These are phyloP conservation scores for Mesembrinibis cayennensis DNA, from an alignment of 2,113 vertebrate genomes.

Conservation along the genomic window DNA sequence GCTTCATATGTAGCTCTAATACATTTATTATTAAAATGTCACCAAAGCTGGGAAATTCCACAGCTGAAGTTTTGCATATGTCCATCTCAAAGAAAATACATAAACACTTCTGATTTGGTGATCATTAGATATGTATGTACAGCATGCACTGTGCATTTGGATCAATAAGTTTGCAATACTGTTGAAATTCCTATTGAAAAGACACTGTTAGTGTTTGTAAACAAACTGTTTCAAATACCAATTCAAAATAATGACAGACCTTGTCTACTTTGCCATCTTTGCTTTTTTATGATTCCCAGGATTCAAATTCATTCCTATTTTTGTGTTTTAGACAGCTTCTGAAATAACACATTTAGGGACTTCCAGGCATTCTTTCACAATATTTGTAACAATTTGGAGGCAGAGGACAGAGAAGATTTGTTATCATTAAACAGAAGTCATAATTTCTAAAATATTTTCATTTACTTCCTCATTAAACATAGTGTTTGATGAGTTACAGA, in stretches of 20 bases:
- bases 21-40: neutral
- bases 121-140: neutral
- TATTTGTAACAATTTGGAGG: neutral
- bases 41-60: neutral
- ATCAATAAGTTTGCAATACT: neutral
- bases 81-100: neutral
- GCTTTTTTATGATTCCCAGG: neutral
- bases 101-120: neutral
- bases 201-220: neutral
- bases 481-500: neutral
- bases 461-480: neutral
- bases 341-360: neutral
- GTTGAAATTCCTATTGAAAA: neutral
- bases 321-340: neutral
- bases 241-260: neutral
- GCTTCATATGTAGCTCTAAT: neutral
- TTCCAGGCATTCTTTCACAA: neutral
- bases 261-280: neutral
- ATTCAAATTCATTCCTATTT: neutral
- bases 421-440: neutral
- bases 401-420: neutral
- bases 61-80: neutral
- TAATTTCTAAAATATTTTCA: neutral
- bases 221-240: neutral
- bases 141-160: neutral